phyloP scores from a whole-genome alignment of 2,113 vertebrate genomes.

The Fregata magnificens region DNA sequence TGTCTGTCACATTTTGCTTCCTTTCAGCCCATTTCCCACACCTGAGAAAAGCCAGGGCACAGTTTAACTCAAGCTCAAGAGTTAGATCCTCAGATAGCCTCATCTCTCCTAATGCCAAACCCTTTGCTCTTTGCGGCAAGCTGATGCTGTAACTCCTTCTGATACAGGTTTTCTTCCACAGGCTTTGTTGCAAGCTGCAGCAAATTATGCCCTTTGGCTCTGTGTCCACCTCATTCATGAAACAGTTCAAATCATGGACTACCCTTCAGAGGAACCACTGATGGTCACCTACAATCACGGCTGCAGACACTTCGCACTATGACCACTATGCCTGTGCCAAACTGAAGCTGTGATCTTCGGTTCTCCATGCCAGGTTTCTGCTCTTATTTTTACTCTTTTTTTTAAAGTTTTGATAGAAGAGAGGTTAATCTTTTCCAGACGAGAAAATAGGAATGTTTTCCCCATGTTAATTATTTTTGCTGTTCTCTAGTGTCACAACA shows the following conservation, averaged over 20 bases:
- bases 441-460: not conserved
- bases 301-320: fast-evolving
- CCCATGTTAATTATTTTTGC: not conserved
- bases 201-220: not conserved
- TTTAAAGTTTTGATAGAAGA: not conserved
- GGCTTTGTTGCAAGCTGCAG: not conserved
- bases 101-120: not conserved
- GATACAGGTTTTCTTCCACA: not conserved
- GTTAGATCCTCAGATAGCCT: not conserved
- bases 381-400: not conserved
- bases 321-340: not conserved
- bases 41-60: not conserved
- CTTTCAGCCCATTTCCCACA: not conserved
- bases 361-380: not conserved
- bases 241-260: not conserved
- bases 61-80: not conserved
- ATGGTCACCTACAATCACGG: not conserved
- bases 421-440: not conserved
- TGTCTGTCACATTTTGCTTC: not conserved
- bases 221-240: not conserved
- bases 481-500: not conserved
- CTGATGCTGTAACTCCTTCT: not conserved
- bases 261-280: not conserved
- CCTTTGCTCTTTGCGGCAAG: not conserved
- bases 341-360: not conserved